Evolutionary conservation across 1,140 invertebrate species (phyloP).

Genomic region (Bombus vancouverensis): DNA sequence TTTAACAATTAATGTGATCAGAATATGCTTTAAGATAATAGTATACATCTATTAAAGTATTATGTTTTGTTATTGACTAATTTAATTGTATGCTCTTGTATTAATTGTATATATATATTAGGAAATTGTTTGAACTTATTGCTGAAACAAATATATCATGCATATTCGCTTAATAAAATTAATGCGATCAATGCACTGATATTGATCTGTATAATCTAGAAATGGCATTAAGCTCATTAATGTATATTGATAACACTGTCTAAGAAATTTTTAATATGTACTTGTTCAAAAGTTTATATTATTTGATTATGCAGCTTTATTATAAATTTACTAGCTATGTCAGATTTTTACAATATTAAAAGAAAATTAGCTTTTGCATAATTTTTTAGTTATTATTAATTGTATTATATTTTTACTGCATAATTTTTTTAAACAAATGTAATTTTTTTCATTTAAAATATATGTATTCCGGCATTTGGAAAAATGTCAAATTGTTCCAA

Average conservation of each 20-base stretch:
- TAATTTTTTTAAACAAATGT: constrained; percentile 17
- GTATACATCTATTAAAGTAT: constrained; percentile 57
- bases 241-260: constrained; percentile 42
- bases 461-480: neutral
- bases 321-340: constrained; percentile 51
- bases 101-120: constrained; percentile 56
- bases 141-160: constrained; percentile 21
- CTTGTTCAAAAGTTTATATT: constrained; percentile 53
- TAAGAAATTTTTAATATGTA: constrained; percentile 41
- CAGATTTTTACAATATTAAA: constrained; percentile 33
- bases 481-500: constrained; percentile 12
- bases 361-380: constrained; percentile 14
- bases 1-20: constrained; percentile 67
- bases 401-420: constrained; percentile 23
- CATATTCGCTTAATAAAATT: constrained; percentile 35
- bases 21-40: constrained; percentile 59
- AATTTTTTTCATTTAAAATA: constrained; percentile 6
- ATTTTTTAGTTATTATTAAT: neutral
- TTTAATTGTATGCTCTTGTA: constrained; percentile 52
- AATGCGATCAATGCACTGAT: constrained; percentile 32
- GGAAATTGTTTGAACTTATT: constrained; percentile 31
- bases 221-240: constrained; percentile 16
- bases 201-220: constrained; percentile 35
- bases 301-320: constrained; percentile 49
- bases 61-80: constrained; percentile 58